Conservation (phyloP, 2,888 invertebrate species). For the Ephialtes manifestator region DNA sequence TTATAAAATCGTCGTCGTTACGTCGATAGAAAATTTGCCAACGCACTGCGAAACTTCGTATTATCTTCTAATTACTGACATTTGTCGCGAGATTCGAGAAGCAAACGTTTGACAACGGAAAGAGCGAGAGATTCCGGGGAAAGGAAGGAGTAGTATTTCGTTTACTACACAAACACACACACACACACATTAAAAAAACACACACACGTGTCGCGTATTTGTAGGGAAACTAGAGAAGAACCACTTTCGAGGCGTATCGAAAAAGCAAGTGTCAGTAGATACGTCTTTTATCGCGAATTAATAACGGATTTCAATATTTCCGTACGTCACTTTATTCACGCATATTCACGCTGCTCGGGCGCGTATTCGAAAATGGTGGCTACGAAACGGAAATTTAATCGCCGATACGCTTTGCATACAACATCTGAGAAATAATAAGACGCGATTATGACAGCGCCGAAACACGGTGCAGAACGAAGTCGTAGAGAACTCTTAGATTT, state of each 20-base stretch:
- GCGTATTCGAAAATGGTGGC: conserved; percentile 6
- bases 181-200: not conserved
- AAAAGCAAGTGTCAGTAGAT: conserved; percentile 30
- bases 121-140: conserved; percentile 9
- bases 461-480: conserved; percentile 44
- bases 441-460: conserved; percentile 27
- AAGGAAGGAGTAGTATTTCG: conserved; percentile 25
- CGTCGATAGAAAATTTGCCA: conserved; percentile 44
- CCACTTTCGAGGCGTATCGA: conserved; percentile 45
- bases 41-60: conserved; percentile 52
- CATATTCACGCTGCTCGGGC: conserved; percentile 36
- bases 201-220: conserved; percentile 23
- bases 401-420: not conserved
- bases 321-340: conserved; percentile 13
- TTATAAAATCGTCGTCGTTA: conserved; percentile 43
- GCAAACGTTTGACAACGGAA: not conserved
- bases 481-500: conserved; percentile 43
- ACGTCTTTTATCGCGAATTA: conserved; percentile 50
- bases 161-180: conserved; percentile 19
- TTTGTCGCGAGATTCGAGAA: conserved; percentile 45
- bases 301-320: conserved; percentile 13
- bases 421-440: not conserved
- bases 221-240: conserved; percentile 27
- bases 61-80: conserved; percentile 30
- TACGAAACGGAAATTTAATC: conserved; percentile 5